Evolutionary conservation across 1,140 invertebrate genomes (phyloP), one percentile per base, ranked within the genome.

Genomic region (Hyles vespertilio): DNA sequence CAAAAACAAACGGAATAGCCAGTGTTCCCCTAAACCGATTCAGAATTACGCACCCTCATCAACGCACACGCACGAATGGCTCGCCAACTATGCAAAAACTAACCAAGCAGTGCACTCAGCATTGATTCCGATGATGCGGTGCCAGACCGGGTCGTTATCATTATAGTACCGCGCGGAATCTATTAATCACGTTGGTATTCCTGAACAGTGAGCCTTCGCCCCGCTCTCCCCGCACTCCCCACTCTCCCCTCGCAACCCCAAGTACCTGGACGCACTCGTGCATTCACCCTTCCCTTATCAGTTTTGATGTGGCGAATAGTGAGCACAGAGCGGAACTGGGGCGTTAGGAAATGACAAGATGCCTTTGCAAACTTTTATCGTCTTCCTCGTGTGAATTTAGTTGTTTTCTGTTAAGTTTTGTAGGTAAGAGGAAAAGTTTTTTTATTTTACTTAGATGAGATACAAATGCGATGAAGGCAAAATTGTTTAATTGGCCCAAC

Each of bases 281-380:
- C 82, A 81, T 87, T 75, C 79, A 85, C 84, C 82, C 84, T 87
- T 79, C 77, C 68, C 79, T 87, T 87, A 87, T 87, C 84, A 85
- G 81, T 86, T 82, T 76, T 77, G 78, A 77, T 79, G 77, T 77
- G 72, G 63, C 69, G 70, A 78, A 48, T 56, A 32, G 32, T 65
- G 73, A 74, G 65, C 61, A 70, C 75, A 77, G 73, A 65, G 74
- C 56, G 64, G 76, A 63, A 81, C 60, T 77, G 47, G 9, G 68
- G 69, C 47, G 36, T 8, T 40, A 5, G 36, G 36, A 40, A 5
- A 40, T 5, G 36, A 8, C 8, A 40, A 8, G 36, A 22, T 22
- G 22, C 2, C 36, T 40, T 40, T 40, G 4, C 4, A 40, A 40
- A 40, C 8, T 5, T 40, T 40, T 40, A 40, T 40, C 5, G 36